Evolutionary conservation across 2,888 invertebrate species (phyloP).

Genomic region (Amphipoea lucens): DNA sequence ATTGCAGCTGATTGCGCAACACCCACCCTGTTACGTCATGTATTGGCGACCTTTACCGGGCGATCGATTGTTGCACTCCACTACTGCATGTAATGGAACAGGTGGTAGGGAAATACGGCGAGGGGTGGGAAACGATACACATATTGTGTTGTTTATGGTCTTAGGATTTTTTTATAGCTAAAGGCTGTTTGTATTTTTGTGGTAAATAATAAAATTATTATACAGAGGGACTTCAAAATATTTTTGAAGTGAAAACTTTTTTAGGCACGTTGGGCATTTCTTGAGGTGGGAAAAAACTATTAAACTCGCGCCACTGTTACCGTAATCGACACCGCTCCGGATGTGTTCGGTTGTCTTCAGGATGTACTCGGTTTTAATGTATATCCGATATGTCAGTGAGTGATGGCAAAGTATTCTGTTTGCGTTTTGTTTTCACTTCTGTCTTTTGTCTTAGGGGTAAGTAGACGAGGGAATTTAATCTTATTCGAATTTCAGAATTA

Average conservation of each 20-base stretch:
- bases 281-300: too few species aligned
- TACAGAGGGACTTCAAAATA: background rate
- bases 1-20: conserved; percentile 85
- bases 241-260: too few species aligned
- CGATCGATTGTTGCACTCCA: conserved; percentile 82
- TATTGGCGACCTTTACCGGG: conserved; percentile 84
- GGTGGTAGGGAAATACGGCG: conserved; percentile 39
- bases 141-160: conserved; percentile 16
- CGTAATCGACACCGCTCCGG: too few species aligned
- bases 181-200: background rate
- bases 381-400: too few species aligned
- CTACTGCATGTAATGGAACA: conserved; percentile 55
- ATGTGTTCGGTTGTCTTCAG: too few species aligned
- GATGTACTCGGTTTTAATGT: too few species aligned
- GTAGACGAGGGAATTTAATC: background rate
- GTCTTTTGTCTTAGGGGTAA: too few species aligned
- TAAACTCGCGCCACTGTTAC: too few species aligned
- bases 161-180: background rate
- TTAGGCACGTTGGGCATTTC: too few species aligned
- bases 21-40: conserved; percentile 84
- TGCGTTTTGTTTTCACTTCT: too few species aligned
- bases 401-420: too few species aligned
- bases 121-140: conserved; percentile 7
- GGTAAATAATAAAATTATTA: background rate
- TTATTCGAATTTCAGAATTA: background rate